These are phyloP conservation scores for Drosophila phalerata DNA, from an alignment of 2,888 invertebrate genomes.

Conservation along the genomic window DNA sequence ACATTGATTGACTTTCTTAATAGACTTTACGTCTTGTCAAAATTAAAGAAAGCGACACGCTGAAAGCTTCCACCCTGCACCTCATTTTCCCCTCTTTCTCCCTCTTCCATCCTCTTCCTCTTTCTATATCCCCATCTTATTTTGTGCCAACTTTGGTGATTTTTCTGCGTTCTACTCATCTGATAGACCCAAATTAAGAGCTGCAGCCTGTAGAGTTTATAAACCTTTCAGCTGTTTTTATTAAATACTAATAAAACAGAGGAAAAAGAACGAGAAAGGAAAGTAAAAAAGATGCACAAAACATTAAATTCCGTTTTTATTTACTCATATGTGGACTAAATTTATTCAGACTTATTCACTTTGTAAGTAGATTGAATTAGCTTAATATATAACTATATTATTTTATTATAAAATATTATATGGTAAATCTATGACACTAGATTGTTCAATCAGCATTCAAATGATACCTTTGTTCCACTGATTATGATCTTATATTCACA, in stretches of 20 bases:
- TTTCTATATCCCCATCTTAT: conserved; percentile 1
- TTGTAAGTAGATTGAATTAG: too few relatives aligned
- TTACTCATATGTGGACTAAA: too few relatives aligned
- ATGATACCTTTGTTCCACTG: too few relatives aligned
- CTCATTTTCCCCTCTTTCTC: neutral
- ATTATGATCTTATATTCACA: neutral
- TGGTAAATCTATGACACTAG: too few relatives aligned
- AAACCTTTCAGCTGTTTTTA: conserved; percentile 25
- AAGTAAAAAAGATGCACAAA: too few relatives aligned
- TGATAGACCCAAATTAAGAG: conserved; percentile 52
- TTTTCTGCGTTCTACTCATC: conserved; percentile 39
- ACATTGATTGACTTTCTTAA: conserved; percentile 86
- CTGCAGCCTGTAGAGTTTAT: conserved; percentile 10
- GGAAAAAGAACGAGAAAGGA: too few relatives aligned
- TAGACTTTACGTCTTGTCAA: conserved; percentile 84
- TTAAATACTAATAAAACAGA: conserved; percentile 12
- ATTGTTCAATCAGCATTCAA: too few relatives aligned
- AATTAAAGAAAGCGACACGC: conserved; percentile 76
- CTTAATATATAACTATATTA: too few relatives aligned
- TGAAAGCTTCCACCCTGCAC: conserved; percentile 38
- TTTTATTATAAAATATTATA: too few relatives aligned
- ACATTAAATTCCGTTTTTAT: too few relatives aligned
- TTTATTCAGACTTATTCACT: too few relatives aligned
- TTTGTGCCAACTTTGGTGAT: conserved; percentile 32
- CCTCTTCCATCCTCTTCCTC: too few relatives aligned